Evolutionary conservation across 2,113 vertebrate species (phyloP).

Genomic region (Hyla sarda): DNA sequence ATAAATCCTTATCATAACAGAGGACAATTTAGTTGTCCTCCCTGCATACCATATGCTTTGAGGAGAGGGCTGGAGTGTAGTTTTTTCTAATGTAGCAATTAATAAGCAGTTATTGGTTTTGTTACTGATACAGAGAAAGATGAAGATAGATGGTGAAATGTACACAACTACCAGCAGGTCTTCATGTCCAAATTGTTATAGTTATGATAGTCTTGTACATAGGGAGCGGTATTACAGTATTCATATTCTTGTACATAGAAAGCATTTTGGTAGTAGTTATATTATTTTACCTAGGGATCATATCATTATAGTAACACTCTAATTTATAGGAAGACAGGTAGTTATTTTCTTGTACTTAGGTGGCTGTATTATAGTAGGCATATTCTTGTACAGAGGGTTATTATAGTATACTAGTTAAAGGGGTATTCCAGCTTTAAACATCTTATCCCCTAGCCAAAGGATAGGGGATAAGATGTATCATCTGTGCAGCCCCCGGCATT

Average conservation of each 20-base stretch:
- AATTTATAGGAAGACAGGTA: no score
- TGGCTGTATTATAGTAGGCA: no score
- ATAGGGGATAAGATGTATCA: no score
- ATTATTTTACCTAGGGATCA: background rate
- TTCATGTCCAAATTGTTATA: background rate
- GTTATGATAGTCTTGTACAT: background rate
- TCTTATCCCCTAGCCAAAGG: no score
- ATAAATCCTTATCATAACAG: slow-evolving; percentile 45
- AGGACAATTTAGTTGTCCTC: slow-evolving; percentile 24
- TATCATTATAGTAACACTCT: no score
- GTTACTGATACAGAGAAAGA: background rate
- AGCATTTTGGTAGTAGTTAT: background rate
- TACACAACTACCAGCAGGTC: background rate
- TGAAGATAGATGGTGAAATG: background rate
- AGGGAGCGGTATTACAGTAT: background rate
- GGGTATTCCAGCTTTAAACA: no score
- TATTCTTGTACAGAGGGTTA: no score
- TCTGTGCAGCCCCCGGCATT: no score
- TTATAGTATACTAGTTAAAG: no score
- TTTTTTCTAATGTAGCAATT: background rate
- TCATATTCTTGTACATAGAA: background rate
- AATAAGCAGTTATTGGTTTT: slow-evolving; percentile 8
- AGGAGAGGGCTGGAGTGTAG: background rate
- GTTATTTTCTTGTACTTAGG: no score
- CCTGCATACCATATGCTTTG: background rate